A percentile compares a stretch with the other conserved stretches of the same genome.
phyloP scores from a whole-genome alignment of 2,113 vertebrate species.

The Epinephelus moara region DNA sequence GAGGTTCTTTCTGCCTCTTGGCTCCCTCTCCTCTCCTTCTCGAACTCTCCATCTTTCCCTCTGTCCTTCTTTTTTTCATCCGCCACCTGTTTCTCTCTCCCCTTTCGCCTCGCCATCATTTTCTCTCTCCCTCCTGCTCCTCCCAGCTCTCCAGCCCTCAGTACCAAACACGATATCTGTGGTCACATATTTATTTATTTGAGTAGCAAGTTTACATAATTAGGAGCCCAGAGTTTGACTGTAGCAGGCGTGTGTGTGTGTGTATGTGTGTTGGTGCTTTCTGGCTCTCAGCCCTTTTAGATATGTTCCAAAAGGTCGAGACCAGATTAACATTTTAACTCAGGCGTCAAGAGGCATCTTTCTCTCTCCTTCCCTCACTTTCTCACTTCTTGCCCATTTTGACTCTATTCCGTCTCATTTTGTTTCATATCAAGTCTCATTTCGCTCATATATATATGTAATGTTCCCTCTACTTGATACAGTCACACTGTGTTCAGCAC shows the following conservation, averaged over 20 bases:
- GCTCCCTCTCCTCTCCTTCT: slow-evolving; percentile 31
- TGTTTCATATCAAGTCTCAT: slow-evolving; percentile 2
- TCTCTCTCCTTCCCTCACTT: slow-evolving; percentile 16
- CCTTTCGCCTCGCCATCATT: slow-evolving; percentile 2
- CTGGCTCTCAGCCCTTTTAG: slow-evolving; percentile 45
- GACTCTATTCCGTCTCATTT: neutral
- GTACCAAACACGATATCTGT: slow-evolving; percentile 28
- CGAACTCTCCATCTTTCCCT: slow-evolving; percentile 9
- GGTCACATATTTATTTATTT: slow-evolving; percentile 56
- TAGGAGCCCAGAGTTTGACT: slow-evolving; percentile 38
- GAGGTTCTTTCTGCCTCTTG: slow-evolving; percentile 47
- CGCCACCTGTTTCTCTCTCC: slow-evolving; percentile 29
- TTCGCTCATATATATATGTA: neutral
- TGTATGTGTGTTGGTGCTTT: neutral
- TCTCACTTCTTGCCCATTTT: slow-evolving; percentile 7
- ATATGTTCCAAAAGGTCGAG: slow-evolving; percentile 65
- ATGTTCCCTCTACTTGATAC: neutral
- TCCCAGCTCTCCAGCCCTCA: slow-evolving; percentile 16
- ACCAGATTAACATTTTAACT: slow-evolving; percentile 72
- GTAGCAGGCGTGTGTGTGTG: neutral
- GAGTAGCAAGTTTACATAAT: slow-evolving; percentile 57
- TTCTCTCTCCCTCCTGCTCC: slow-evolving; percentile 16
- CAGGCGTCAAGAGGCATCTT: slow-evolving; percentile 30
- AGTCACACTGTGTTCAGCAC: slow-evolving; percentile 12
- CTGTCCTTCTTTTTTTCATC: slow-evolving; percentile 16